phyloP scores from a whole-genome alignment of 2,113 vertebrate genomes.

The Terrapene triunguis region DNA sequence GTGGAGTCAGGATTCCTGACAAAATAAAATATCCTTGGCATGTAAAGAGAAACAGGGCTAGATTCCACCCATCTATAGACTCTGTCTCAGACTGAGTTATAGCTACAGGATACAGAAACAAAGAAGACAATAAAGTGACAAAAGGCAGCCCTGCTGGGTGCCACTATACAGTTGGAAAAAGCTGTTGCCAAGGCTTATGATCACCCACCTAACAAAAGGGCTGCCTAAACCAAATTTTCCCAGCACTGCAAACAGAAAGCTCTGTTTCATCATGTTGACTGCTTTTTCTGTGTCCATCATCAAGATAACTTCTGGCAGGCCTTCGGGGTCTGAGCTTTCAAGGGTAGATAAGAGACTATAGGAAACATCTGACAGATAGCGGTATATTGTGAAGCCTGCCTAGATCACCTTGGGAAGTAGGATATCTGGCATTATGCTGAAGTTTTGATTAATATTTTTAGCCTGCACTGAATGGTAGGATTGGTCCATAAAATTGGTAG shows the following conservation, averaged over 20 bases:
- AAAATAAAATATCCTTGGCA: neutral
- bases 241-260: neutral
- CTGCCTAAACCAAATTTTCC: neutral
- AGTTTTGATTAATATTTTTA: neutral
- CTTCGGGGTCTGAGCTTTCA: neutral
- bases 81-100: neutral
- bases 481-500: neutral
- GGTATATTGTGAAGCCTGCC: neutral
- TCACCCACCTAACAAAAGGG: neutral
- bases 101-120: neutral
- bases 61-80: neutral
- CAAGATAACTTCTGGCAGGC: neutral
- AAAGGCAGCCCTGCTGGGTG: neutral
- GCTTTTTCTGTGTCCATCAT: neutral
- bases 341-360: neutral
- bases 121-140: neutral
- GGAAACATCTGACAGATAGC: neutral
- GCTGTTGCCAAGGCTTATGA: neutral
- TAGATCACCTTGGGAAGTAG: neutral
- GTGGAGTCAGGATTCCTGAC: neutral
- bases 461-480: neutral
- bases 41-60: neutral
- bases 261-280: neutral
- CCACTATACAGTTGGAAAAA: neutral
- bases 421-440: neutral